These are phyloP conservation scores for Silurus glanis DNA, from an alignment of 2,113 vertebrate species.

Conservation along the genomic window DNA sequence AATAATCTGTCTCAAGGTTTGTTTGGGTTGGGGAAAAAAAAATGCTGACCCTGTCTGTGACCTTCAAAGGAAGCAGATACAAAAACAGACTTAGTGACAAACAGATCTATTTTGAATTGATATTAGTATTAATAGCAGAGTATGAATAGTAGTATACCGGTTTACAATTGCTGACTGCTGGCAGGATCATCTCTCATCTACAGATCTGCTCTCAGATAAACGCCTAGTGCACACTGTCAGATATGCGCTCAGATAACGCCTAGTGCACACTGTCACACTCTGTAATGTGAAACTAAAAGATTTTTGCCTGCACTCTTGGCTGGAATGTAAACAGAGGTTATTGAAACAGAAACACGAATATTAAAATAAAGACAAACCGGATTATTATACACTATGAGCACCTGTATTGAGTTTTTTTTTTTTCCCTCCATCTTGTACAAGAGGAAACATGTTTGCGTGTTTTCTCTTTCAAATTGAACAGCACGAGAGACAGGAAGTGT, in stretches of 20 bases:
- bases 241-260: not conserved
- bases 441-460: not conserved
- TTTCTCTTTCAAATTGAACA: not conserved
- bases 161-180: not conserved
- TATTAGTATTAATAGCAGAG: not conserved
- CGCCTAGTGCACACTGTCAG: not conserved
- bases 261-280: not conserved
- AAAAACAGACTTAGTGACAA: not conserved
- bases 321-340: not conserved
- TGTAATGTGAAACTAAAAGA: not conserved
- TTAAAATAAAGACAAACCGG: not conserved
- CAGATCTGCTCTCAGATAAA: not conserved
- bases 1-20: not conserved
- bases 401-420: not conserved
- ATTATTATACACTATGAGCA: not conserved
- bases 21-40: not conserved
- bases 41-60: not conserved
- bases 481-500: constrained; percentile 14
- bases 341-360: not conserved
- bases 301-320: not conserved
- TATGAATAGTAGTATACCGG: not conserved
- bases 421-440: not conserved
- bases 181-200: not conserved
- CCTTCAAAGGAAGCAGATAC: not conserved
- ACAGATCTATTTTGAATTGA: not conserved